phyloP scores from a whole-genome alignment of 2,888 invertebrate species.

The Aphodius granarius region DNA sequence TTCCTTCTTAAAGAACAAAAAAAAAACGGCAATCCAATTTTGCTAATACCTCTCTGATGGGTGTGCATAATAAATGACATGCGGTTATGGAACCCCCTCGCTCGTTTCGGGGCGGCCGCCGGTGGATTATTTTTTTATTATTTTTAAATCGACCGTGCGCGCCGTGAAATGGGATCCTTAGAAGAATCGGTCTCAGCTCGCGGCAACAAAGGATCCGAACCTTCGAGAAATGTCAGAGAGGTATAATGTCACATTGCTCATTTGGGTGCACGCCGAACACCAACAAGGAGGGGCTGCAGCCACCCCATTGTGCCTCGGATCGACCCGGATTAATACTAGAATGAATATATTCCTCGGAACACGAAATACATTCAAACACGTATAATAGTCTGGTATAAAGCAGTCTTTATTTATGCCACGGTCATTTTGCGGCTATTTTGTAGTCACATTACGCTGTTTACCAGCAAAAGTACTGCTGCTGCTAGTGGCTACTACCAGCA shows the following conservation, averaged over 20 bases:
- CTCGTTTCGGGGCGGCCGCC: constrained; percentile 17
- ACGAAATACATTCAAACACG: too few species aligned
- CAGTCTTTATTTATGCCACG: too few species aligned
- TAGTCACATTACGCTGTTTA: too few species aligned
- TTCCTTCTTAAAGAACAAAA: neutral
- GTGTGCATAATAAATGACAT: constrained; percentile 1
- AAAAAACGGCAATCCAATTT: neutral
- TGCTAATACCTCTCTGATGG: neutral
- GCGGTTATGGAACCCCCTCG: neutral
- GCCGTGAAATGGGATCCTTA: constrained; percentile 34
- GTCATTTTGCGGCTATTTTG: too few species aligned
- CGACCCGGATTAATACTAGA: constrained; percentile 34
- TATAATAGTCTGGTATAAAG: too few species aligned
- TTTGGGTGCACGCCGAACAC: constrained; percentile 32
- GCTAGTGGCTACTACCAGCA: too few species aligned
- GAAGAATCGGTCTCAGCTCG: constrained; percentile 32
- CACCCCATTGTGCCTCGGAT: constrained; percentile 23
- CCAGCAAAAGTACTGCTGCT: too few species aligned
- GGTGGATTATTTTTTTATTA: constrained; percentile 34
- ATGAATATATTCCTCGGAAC: too few species aligned
- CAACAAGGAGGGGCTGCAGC: constrained; percentile 13
- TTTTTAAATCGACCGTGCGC: constrained; percentile 34
- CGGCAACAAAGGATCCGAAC: constrained; percentile 29
- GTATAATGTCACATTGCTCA: constrained; percentile 37
- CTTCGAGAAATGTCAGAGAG: constrained; percentile 31